Percentiles rank a stretch among this genome's conserved stretches.
phyloP scores from a whole-genome alignment of 2,888 invertebrate genomes.

The Oegoconia quadripuncta region DNA sequence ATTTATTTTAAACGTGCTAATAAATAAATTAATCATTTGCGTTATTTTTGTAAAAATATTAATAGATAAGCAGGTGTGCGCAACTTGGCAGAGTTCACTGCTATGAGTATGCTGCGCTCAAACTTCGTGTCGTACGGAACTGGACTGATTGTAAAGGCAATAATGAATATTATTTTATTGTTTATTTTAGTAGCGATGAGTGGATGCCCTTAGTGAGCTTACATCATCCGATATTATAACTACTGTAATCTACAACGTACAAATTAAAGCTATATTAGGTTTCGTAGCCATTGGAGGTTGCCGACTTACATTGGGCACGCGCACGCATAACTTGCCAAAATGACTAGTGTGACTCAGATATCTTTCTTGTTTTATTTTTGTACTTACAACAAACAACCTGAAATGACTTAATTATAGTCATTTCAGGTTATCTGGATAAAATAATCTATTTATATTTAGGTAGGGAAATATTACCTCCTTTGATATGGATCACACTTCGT shows the following conservation, averaged over 20 bases:
- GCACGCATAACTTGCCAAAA: constrained; percentile 62
- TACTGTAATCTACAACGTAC: constrained; percentile 29
- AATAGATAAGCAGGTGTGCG: constrained; percentile 72
- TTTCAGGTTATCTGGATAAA: background rate
- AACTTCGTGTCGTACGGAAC: constrained; percentile 34
- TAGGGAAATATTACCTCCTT: too few relatives aligned
- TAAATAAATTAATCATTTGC: constrained; percentile 13
- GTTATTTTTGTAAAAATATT: constrained; percentile 72
- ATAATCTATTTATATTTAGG: too few relatives aligned
- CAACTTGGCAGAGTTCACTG: constrained; percentile 58
- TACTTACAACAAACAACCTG: constrained; percentile 29
- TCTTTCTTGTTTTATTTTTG: constrained; percentile 45
- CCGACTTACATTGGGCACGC: constrained; percentile 44
- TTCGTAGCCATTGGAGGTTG: constrained; percentile 41
- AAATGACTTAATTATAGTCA: background rate
- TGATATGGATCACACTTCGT: too few relatives aligned
- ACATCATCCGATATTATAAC: constrained; percentile 17
- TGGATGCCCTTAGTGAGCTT: constrained; percentile 18
- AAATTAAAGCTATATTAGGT: constrained; percentile 12
- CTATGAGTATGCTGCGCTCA: constrained; percentile 45
- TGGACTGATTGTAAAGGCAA: constrained; percentile 65
- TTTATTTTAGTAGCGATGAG: constrained; percentile 48
- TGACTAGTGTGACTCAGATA: constrained; percentile 50
- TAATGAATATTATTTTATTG: constrained; percentile 39
- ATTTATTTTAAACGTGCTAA: background rate